phyloP scores from a whole-genome alignment of 2,797 vertebrate species.

The Gadopsis marmoratus region DNA sequence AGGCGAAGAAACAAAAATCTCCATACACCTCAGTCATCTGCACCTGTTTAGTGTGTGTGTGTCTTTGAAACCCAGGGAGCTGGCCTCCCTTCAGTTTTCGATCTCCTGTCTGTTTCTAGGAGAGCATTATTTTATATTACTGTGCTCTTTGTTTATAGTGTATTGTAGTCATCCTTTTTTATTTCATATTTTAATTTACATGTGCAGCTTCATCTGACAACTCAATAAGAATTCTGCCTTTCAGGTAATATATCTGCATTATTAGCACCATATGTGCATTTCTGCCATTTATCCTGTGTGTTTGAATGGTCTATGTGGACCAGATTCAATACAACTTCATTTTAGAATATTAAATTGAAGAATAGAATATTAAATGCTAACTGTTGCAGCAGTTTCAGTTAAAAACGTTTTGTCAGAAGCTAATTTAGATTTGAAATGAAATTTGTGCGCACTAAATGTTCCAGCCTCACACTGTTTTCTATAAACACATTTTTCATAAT shows the following conservation, averaged over 20 bases:
- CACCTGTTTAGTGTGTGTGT: conserved; percentile 38
- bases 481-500: not conserved
- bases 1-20: conserved; percentile 56
- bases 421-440: not conserved
- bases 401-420: too few species aligned
- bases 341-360: not conserved
- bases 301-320: not conserved
- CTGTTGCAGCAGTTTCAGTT: not conserved
- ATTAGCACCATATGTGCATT: not conserved
- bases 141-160: not conserved
- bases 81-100: conserved; percentile 8
- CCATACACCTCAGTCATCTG: conserved; percentile 30
- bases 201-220: not conserved
- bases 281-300: not conserved
- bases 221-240: too few species aligned
- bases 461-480: not conserved
- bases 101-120: not conserved
- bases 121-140: not conserved
- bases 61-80: conserved; percentile 20
- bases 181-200: not conserved
- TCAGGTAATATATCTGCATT: not conserved
- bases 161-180: not conserved
- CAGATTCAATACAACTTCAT: too few species aligned
- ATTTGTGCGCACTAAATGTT: not conserved
- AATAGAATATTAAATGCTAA: not conserved